phyloP scores from a whole-genome alignment of 2,888 invertebrate species.

The Lochmaea capreae region DNA sequence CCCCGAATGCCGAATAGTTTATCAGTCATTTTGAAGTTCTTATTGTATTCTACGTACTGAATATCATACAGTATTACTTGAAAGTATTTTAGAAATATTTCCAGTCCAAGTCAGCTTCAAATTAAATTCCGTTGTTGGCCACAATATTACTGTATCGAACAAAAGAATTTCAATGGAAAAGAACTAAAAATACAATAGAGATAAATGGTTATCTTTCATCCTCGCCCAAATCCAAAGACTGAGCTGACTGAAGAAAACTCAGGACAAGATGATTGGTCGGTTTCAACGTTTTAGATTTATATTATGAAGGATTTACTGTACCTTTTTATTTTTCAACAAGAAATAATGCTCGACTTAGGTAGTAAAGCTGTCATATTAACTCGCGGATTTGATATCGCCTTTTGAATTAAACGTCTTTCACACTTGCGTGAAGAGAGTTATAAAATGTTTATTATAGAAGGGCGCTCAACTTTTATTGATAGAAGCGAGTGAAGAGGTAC shows the following conservation, averaged over 20 bases:
- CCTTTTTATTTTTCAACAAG: slow-evolving; percentile 56
- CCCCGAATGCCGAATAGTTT: too few relatives aligned
- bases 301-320: slow-evolving; percentile 60
- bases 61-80: not conserved
- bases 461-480: slow-evolving; percentile 22
- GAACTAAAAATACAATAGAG: slow-evolving; percentile 35
- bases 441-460: slow-evolving; percentile 51
- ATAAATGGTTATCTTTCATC: slow-evolving; percentile 53
- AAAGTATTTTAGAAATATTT: not conserved
- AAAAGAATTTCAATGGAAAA: slow-evolving; percentile 34
- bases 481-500: slow-evolving; percentile 3
- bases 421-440: slow-evolving; percentile 53
- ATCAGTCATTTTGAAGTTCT: too few relatives aligned
- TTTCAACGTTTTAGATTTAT: slow-evolving; percentile 57
- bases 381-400: slow-evolving; percentile 54
- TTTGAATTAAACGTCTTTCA: slow-evolving; percentile 54
- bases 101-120: not conserved
- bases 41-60: too few relatives aligned
- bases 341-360: slow-evolving; percentile 56
- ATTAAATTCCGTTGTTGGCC: not conserved
- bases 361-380: slow-evolving; percentile 59
- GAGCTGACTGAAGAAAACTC: slow-evolving; percentile 47
- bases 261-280: slow-evolving; percentile 46
- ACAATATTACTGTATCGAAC: slow-evolving; percentile 10
- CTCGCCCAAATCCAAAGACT: slow-evolving; percentile 51